Percentiles rank a stretch among this genome's conserved stretches.
Conservation (phyloP, 2,113 vertebrate genomes). For the Mandrillus leucophaeus region DNA sequence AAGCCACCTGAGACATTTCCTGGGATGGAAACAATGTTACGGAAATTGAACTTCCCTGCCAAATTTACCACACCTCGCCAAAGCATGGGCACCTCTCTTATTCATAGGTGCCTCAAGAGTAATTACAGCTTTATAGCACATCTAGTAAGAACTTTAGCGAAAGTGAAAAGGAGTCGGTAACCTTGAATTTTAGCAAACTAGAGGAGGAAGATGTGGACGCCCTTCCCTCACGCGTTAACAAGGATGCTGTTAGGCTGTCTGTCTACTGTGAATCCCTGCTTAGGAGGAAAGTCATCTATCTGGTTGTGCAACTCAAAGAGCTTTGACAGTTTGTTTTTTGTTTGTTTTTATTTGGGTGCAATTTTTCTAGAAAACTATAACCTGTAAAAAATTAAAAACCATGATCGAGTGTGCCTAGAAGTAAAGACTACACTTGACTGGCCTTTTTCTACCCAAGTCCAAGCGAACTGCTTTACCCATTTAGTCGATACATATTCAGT, state of each 20-base stretch:
- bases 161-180: neutral
- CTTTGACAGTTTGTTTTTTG: neutral
- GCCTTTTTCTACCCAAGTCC: neutral
- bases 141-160: neutral
- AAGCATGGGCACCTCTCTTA: neutral
- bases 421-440: neutral
- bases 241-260: neutral
- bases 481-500: neutral
- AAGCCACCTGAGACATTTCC: constrained; percentile 71
- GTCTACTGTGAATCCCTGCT: neutral
- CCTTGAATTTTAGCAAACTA: neutral
- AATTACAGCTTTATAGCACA: neutral
- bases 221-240: neutral
- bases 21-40: constrained; percentile 67
- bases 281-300: neutral
- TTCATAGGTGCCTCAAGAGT: neutral
- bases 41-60: constrained; percentile 74
- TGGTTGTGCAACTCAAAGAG: neutral
- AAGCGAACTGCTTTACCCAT: neutral
- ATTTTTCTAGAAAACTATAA: neutral
- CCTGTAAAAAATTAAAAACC: neutral
- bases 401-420: neutral
- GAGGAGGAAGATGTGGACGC: no score
- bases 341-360: neutral
- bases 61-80: constrained; percentile 63